Evolutionary conservation across 2,113 vertebrate genomes (phyloP).

Genomic region (Rhinopithecus roxellana): DNA sequence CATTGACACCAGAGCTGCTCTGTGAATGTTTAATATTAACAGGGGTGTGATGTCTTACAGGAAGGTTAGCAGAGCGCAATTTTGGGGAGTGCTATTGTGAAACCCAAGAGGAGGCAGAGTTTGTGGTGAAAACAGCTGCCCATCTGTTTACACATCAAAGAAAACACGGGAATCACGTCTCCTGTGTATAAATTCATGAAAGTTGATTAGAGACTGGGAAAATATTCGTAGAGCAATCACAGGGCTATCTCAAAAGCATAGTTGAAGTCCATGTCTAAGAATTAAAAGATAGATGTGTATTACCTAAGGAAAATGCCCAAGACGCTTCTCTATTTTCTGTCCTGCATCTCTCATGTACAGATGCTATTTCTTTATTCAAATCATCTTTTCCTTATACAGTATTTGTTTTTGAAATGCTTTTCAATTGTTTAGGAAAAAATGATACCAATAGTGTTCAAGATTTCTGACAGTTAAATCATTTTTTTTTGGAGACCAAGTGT

Average conservation of each 20-base stretch:
- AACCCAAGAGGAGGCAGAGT: background rate
- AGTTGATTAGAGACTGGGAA: background rate
- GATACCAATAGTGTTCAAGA: background rate
- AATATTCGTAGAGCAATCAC: fast-evolving
- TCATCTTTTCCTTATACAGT: background rate
- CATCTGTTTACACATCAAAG: too few relatives aligned
- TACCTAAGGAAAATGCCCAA: too few relatives aligned
- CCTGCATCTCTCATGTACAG: background rate
- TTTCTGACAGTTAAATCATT: background rate
- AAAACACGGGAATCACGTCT: background rate
- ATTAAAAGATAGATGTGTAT: background rate
- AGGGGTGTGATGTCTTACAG: fast-evolving
- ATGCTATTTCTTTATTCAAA: background rate
- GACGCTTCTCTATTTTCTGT: background rate
- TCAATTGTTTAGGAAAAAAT: background rate
- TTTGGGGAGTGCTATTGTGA: background rate
- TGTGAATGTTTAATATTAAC: fast-evolving
- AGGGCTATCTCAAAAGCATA: background rate
- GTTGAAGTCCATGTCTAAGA: background rate
- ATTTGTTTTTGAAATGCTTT: background rate
- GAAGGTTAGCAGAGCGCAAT: background rate
- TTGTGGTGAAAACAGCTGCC: background rate
- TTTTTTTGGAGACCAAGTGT: background rate
- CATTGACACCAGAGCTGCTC: fast-evolving
- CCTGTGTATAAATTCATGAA: background rate